phyloP scores from a whole-genome alignment of 2,113 vertebrate genomes.

The Sterrhoptilus dennistouni region DNA sequence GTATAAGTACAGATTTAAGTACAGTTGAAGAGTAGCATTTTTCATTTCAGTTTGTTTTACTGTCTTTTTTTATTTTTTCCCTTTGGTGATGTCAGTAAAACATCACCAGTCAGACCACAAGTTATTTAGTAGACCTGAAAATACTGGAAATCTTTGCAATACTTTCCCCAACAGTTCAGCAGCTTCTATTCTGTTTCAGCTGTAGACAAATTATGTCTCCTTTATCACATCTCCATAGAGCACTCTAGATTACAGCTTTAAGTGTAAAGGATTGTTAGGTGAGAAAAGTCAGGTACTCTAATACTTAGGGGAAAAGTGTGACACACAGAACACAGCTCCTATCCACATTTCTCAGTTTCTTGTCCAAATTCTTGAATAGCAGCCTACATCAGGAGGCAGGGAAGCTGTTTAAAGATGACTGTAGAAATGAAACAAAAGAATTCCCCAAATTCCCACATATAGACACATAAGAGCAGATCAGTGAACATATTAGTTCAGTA shows the following conservation, averaged over 20 bases:
- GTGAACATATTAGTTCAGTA: background rate
- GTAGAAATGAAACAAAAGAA: background rate
- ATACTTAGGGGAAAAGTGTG: background rate
- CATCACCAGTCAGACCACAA: background rate
- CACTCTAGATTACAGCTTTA: background rate
- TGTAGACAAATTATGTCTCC: background rate
- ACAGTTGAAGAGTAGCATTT: background rate
- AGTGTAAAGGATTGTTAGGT: background rate
- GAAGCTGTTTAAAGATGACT: background rate
- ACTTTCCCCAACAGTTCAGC: background rate
- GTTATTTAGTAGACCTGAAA: background rate
- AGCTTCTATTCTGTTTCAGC: background rate
- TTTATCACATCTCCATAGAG: background rate
- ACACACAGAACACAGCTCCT: background rate
- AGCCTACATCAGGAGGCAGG: background rate
- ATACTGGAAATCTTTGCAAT: background rate
- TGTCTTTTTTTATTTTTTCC: fast-evolving
- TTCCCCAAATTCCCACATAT: background rate
- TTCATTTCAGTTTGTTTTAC: background rate
- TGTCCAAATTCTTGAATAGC: background rate
- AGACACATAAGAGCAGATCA: background rate
- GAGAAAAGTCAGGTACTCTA: background rate
- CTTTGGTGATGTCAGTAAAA: background rate
- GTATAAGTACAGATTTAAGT: no score
- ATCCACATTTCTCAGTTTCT: background rate